phyloP scores from a whole-genome alignment of 1,140 invertebrate genomes.

The Penaeus chinensis region DNA sequence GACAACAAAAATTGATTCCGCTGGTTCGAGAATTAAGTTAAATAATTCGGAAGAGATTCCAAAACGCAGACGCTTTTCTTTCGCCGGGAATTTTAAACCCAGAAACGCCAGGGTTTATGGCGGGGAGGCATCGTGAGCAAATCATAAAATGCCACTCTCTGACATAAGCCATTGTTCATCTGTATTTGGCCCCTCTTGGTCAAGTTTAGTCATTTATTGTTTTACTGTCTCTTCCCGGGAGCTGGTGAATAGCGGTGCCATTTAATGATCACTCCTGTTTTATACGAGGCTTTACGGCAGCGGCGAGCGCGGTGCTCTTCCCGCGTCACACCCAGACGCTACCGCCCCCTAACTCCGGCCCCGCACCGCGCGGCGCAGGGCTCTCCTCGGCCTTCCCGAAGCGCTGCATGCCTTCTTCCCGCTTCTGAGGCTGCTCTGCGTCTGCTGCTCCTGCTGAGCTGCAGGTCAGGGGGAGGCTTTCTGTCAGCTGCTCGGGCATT shows the following conservation, averaged over 20 bases:
- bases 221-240: constrained; percentile 19
- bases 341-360: constrained; percentile 14
- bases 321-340: constrained; percentile 18
- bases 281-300: background rate
- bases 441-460: no score
- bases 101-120: constrained; percentile 2
- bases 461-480: no score
- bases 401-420: background rate
- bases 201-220: constrained; percentile 31
- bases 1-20: constrained; percentile 35
- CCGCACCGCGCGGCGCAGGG: background rate
- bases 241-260: background rate
- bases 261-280: constrained; percentile 32
- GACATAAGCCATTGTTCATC: background rate
- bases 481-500: no score
- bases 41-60: background rate
- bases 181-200: background rate
- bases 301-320: background rate
- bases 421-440: background rate
- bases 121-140: constrained; percentile 21
- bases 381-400: background rate
- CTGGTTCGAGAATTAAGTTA: background rate
- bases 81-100: no score
- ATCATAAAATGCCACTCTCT: constrained; percentile 20
- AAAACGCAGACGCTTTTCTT: constrained; percentile 23